phyloP scores from a whole-genome alignment of 2,797 vertebrate genomes.

The Cyclopterus lumpus region DNA sequence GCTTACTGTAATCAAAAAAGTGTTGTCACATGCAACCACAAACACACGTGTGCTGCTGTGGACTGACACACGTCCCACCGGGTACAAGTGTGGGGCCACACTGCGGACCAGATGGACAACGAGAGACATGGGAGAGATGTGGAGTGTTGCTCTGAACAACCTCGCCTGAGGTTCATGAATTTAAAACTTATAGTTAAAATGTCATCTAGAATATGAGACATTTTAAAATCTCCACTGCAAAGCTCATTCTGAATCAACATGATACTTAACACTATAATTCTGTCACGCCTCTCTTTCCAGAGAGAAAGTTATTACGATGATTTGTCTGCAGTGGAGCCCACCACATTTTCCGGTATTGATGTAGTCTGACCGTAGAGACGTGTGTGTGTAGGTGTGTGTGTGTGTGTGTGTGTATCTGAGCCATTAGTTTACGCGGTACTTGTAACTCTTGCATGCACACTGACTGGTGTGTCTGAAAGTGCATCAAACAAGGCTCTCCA shows the following conservation, averaged over 20 bases:
- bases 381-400: slow-evolving; percentile 1
- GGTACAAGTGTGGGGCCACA: too few species aligned
- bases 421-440: neutral
- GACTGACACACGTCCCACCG: neutral
- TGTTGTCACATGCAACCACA: neutral
- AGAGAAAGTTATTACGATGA: slow-evolving; percentile 59
- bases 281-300: slow-evolving; percentile 53
- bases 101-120: slow-evolving; percentile 38
- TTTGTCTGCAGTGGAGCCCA: slow-evolving; percentile 40
- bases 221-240: slow-evolving; percentile 51
- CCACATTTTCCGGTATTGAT: slow-evolving; percentile 26
- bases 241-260: slow-evolving; percentile 71
- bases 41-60: neutral
- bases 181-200: slow-evolving; percentile 71
- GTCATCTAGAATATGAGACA: slow-evolving; percentile 58
- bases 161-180: slow-evolving; percentile 56
- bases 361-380: neutral
- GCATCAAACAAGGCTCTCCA: slow-evolving; percentile 1
- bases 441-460: slow-evolving; percentile 14
- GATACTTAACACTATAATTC: slow-evolving; percentile 62
- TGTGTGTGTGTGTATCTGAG: neutral
- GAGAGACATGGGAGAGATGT: slow-evolving; percentile 41
- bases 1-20: neutral
- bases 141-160: slow-evolving; percentile 32
- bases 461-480: slow-evolving; percentile 5